These are phyloP conservation scores for Platichthys flesus DNA, from an alignment of 2,113 vertebrate genomes.

Conservation along the genomic window DNA sequence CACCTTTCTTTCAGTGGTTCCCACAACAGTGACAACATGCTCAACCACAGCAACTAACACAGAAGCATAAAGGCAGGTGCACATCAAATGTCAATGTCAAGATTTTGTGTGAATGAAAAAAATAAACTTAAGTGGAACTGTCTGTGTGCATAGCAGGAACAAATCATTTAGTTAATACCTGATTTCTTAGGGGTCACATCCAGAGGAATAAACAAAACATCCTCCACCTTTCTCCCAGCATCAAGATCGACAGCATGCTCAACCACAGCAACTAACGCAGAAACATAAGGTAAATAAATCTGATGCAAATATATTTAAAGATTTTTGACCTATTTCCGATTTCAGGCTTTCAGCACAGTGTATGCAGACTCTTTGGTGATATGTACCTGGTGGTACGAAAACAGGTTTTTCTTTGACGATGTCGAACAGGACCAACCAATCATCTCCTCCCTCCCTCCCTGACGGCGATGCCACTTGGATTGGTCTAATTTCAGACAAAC, in stretches of 20 bases:
- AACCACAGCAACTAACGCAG: conserved; percentile 45
- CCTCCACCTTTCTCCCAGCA: conserved; percentile 54
- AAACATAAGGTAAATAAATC: conserved; percentile 18
- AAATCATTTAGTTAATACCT: conserved; percentile 59
- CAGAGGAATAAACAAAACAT: conserved; percentile 70
- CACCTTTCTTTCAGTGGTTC: not conserved
- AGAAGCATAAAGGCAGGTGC: not conserved
- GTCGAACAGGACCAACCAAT: conserved; percentile 64
- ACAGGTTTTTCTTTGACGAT: conserved; percentile 38
- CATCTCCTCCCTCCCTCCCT: conserved; percentile 51
- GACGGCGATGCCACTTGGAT: conserved; percentile 3
- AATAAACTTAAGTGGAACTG: not conserved
- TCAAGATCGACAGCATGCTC: conserved; percentile 19
- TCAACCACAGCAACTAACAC: conserved; percentile 5
- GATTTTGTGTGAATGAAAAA: not conserved
- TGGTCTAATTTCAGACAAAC: conserved; percentile 42
- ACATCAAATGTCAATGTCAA: not conserved
- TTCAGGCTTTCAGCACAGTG: not conserved
- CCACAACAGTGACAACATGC: not conserved
- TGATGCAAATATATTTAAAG: not conserved
- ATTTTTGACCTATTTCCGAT: not conserved
- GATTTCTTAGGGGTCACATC: conserved; percentile 57
- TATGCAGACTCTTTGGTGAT: not conserved
- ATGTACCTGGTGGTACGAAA: conserved; percentile 59
- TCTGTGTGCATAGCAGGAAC: not conserved